Conservation (phyloP, 2,888 invertebrate species). For the Calameuta filiformis region DNA sequence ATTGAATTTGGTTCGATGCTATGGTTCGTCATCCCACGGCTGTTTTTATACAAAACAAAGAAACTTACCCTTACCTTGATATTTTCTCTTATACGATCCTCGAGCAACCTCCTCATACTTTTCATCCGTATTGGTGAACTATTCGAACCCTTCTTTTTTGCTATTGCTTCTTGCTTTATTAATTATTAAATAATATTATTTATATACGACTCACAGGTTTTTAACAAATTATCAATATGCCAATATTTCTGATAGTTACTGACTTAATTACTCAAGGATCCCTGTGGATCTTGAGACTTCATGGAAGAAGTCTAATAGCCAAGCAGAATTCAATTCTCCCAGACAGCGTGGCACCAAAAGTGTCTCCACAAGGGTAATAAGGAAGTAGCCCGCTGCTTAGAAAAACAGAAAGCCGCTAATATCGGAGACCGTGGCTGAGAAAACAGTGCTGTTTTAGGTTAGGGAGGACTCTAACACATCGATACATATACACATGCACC, state of each 20-base stretch:
- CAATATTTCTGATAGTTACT: not conserved
- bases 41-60: slow-evolving; percentile 63
- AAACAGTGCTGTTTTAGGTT: slow-evolving; percentile 43
- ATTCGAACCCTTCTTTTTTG: slow-evolving; percentile 1
- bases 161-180: slow-evolving; percentile 16
- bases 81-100: slow-evolving; percentile 24
- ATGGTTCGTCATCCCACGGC: slow-evolving; percentile 53
- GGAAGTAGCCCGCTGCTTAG: slow-evolving; percentile 64
- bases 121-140: slow-evolving; percentile 14
- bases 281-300: not conserved
- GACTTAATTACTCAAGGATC: not conserved
- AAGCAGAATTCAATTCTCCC: slow-evolving; percentile 11
- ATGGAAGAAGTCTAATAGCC: not conserved
- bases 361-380: slow-evolving; percentile 49
- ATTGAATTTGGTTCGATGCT: slow-evolving; percentile 53
- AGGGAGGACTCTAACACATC: not conserved
- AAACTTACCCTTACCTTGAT: slow-evolving; percentile 47
- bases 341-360: slow-evolving; percentile 59
- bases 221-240: not conserved
- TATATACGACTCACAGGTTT: not conserved
- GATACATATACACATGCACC: not conserved
- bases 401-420: slow-evolving; percentile 63
- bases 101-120: slow-evolving; percentile 5
- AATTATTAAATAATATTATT: not conserved
- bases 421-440: slow-evolving; percentile 60